phyloP scores from a whole-genome alignment of 2,113 vertebrate genomes.

The Rhea pennata region DNA sequence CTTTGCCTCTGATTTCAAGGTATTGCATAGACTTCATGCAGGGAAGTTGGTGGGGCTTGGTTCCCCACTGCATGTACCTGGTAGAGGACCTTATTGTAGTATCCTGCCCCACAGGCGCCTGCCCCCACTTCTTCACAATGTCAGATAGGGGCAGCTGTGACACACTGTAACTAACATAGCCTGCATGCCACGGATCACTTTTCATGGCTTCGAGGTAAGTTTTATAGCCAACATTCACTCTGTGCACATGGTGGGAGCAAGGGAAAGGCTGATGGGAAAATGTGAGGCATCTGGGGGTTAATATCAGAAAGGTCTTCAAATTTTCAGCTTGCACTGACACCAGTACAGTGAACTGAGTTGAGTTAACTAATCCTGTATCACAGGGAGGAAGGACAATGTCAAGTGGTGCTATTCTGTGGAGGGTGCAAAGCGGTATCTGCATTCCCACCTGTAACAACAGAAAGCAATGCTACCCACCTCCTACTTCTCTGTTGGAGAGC shows the following conservation, averaged over 20 bases:
- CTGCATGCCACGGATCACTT: neutral
- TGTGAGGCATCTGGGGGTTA: neutral
- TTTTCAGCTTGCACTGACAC: neutral
- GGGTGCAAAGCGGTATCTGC: neutral
- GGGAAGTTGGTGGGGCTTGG: neutral
- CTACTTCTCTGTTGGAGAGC: neutral
- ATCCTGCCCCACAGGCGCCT: neutral
- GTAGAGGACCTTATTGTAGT: fast-evolving
- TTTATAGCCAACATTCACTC: neutral
- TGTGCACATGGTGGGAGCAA: neutral
- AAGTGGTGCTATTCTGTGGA: neutral
- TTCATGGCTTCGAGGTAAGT: neutral
- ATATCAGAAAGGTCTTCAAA: neutral
- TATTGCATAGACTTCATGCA: neutral
- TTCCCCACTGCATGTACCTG: neutral
- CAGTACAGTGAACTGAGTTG: neutral
- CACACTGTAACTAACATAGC: neutral
- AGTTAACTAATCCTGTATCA: neutral
- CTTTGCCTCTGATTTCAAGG: neutral
- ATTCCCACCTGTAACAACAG: neutral
- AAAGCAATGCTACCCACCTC: neutral
- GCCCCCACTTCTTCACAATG: neutral
- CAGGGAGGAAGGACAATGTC: neutral
- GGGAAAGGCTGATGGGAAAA: neutral
- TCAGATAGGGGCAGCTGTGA: neutral